Conservation (phyloP, 1,140 invertebrate species). For the Belonocnema kinseyi region DNA sequence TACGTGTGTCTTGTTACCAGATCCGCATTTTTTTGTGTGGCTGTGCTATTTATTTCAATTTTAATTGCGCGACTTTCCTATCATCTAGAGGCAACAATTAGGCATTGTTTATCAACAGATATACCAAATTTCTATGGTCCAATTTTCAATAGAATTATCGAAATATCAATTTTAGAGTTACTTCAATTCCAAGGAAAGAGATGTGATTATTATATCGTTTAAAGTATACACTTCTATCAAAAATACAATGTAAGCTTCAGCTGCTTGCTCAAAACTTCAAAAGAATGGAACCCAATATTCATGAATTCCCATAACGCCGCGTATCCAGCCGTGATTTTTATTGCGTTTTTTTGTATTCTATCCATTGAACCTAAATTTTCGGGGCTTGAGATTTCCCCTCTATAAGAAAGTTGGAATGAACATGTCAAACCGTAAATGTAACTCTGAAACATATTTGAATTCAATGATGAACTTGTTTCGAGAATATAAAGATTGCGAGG, state of each 20-base stretch:
- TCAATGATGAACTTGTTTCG: conserved; percentile 8
- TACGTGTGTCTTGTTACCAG: too few relatives aligned
- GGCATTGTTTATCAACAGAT: too few relatives aligned
- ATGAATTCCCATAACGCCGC: conserved; percentile 6
- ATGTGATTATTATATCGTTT: not conserved
- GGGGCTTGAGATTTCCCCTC: conserved; percentile 17
- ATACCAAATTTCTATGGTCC: too few relatives aligned
- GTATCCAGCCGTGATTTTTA: conserved; percentile 28
- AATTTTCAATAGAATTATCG: too few relatives aligned
- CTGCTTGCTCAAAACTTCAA: conserved; percentile 3
- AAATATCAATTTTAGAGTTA: not conserved
- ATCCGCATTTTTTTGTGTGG: too few relatives aligned
- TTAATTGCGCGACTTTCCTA: too few relatives aligned
- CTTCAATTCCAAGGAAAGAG: not conserved
- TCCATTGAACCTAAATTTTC: conserved; percentile 23
- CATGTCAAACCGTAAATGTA: conserved; percentile 4
- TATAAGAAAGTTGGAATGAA: conserved; percentile 16
- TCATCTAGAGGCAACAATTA: too few relatives aligned
- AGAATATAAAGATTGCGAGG: not conserved
- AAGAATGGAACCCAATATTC: conserved; percentile 1
- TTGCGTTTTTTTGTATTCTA: conserved; percentile 16
- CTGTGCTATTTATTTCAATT: too few relatives aligned
- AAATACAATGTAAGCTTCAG: not conserved
- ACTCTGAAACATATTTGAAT: not conserved
- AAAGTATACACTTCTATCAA: not conserved